Conservation (phyloP, 2,888 invertebrate genomes). For the Agrochola circellaris region DNA sequence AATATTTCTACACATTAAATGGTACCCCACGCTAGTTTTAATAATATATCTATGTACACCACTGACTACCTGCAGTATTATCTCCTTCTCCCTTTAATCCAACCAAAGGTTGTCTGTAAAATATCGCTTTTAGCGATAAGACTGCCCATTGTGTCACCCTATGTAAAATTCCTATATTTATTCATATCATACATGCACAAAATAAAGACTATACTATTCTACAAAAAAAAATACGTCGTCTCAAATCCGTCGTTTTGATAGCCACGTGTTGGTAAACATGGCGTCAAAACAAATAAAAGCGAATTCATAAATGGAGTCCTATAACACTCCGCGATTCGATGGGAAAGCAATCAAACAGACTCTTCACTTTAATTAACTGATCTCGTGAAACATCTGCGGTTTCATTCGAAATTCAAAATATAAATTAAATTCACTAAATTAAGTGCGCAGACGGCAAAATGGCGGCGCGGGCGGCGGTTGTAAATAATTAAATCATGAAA, state of each 20-base stretch:
- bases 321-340: conserved; percentile 37
- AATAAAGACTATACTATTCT: no score
- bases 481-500: conserved; percentile 66
- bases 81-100: no score
- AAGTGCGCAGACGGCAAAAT: conserved; percentile 65
- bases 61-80: no score
- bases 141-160: no score
- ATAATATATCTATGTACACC: no score
- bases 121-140: no score
- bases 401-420: conserved; percentile 64
- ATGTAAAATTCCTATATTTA: no score
- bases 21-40: no score
- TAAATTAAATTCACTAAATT: conserved; percentile 75
- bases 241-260: not conserved
- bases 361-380: conserved; percentile 78
- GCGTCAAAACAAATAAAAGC: conserved; percentile 45
- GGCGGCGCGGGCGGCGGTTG: conserved; percentile 48
- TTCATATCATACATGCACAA: no score
- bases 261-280: not conserved
- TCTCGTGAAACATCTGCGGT: conserved; percentile 79
- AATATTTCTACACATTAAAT: no score
- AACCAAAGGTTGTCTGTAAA: no score
- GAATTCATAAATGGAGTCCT: conserved; percentile 38
- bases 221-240: not conserved
- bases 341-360: conserved; percentile 64